Conservation (phyloP, 2,888 invertebrate species). For the Oxystoma pomonae region DNA sequence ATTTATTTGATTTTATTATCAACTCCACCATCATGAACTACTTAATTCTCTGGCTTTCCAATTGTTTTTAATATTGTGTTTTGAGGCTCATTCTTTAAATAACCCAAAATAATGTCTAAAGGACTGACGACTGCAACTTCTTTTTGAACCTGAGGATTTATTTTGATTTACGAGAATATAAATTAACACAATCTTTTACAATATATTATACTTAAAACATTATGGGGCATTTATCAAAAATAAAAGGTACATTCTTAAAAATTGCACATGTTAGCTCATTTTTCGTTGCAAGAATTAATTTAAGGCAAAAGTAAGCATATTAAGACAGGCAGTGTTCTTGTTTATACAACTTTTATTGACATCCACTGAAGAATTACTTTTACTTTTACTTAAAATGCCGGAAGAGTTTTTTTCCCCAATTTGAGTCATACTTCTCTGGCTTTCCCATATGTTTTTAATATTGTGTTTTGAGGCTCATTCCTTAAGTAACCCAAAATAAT, state of each 20-base stretch:
- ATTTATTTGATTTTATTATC: too few relatives aligned
- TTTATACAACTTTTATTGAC: slow-evolving; percentile 33
- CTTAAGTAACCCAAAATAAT: slow-evolving; percentile 31
- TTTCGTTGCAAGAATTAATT: too few relatives aligned
- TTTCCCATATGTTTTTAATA: slow-evolving; percentile 1
- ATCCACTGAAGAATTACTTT: slow-evolving; percentile 21
- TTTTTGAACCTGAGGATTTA: slow-evolving; percentile 19
- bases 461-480: slow-evolving; percentile 31
- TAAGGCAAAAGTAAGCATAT: slow-evolving; percentile 26
- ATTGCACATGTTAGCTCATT: too few relatives aligned
- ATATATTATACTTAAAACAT: too few relatives aligned
- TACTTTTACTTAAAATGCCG: slow-evolving; percentile 45
- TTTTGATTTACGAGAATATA: slow-evolving; percentile 1
- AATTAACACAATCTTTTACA: too few relatives aligned
- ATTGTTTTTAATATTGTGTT: slow-evolving; percentile 21
- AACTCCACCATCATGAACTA: too few relatives aligned
- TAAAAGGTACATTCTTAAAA: too few relatives aligned
- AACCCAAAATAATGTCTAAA: slow-evolving; percentile 32
- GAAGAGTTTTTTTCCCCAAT: slow-evolving; percentile 56
- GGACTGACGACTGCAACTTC: slow-evolving; percentile 13
- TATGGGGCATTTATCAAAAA: too few relatives aligned
- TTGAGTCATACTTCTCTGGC: slow-evolving; percentile 8
- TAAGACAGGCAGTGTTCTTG: slow-evolving; percentile 25
- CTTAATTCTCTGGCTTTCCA: too few relatives aligned
- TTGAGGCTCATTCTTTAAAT: slow-evolving; percentile 30